Evolutionary conservation across 2,797 vertebrate species (phyloP), one percentile per base, ranked within the genome.

Genomic region (Threskiornis aethiopicus): DNA sequence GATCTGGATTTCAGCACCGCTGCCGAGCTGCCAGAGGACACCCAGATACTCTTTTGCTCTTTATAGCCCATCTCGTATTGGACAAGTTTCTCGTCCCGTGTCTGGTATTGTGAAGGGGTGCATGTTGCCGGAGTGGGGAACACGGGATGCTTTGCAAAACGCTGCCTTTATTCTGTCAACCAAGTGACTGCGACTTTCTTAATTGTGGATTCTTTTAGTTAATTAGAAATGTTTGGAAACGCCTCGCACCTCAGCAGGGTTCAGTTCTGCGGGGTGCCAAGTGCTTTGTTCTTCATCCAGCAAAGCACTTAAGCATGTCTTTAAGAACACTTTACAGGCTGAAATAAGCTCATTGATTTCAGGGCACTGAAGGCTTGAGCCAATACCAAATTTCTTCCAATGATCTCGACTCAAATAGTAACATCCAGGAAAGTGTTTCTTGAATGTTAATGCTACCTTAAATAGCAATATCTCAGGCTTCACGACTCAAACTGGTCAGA

Each of bases 261-360:
- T 93, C 92, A 46, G 84, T 94, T 6, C 95, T 8, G 57, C 17
- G 1, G 89, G 81, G 82, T 92, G 91, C 96, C 95, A 85, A 51
- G 84, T 33, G 31, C 92, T 95, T 84, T 92, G 95, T 94, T 95
- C 92, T 80, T 21, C 19, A 14, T 87, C 76, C 87, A 91, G 89
- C 96, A 58, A 2, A 93, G 95, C 94, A 21, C 94, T 96, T 51
- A 52, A 87, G 86, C 42, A 4, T 59, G 89, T 44, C 95, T 91
- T 76, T 61, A 7, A 79, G 87, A 88, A 65, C 76, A 13, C 93
- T 81, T 16, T 14, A 2, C 69, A 44, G 71, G 25, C 92, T 79
- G 81, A 9, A 80, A 62, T 20, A 31, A 83, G 69, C 87, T 88
- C 87, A 22, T n/a, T 44, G 93, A 86, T 88, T 71, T 59, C 54